These are phyloP conservation scores for Cerceris rybyensis DNA, from an alignment of 2,888 invertebrate genomes.

Conservation along the genomic window DNA sequence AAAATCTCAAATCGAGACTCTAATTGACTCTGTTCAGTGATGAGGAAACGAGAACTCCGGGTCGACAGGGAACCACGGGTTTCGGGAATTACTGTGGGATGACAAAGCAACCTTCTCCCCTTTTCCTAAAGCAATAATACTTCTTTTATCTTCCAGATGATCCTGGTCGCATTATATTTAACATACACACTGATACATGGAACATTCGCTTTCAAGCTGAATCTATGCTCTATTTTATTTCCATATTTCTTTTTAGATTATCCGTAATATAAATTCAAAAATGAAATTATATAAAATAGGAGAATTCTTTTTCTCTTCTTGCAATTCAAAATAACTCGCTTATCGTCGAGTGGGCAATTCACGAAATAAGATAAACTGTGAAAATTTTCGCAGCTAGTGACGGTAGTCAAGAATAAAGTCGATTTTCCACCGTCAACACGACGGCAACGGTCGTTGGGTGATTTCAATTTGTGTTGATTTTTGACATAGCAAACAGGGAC, in stretches of 20 bases:
- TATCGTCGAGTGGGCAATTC: constrained; percentile 11
- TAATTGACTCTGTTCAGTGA: constrained; percentile 66
- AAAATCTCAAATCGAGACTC: constrained; percentile 61
- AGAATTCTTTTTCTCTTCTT: neutral
- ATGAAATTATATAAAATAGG: too few relatives aligned
- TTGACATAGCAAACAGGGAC: constrained; percentile 78
- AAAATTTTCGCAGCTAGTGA: constrained; percentile 10
- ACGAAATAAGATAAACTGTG: constrained; percentile 26
- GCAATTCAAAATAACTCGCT: neutral
- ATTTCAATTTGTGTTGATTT: constrained; percentile 81
- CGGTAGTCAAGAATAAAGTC: constrained; percentile 56
- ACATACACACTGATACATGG: constrained; percentile 41
- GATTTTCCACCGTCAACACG: constrained; percentile 72
- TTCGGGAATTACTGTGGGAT: constrained; percentile 76
- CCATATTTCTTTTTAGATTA: too few relatives aligned
- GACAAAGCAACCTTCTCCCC: constrained; percentile 72
- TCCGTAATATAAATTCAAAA: too few relatives aligned
- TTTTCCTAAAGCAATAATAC: constrained; percentile 71
- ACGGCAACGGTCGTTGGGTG: constrained; percentile 63
- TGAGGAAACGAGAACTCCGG: constrained; percentile 60
- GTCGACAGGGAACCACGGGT: constrained; percentile 51
- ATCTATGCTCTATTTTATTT: neutral
- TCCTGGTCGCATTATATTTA: constrained; percentile 49
- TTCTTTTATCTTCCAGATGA: constrained; percentile 38
- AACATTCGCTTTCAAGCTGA: constrained; percentile 5